Evolutionary conservation across 1,140 invertebrate genomes (phyloP).

Genomic region (Brachionus angularis): DNA sequence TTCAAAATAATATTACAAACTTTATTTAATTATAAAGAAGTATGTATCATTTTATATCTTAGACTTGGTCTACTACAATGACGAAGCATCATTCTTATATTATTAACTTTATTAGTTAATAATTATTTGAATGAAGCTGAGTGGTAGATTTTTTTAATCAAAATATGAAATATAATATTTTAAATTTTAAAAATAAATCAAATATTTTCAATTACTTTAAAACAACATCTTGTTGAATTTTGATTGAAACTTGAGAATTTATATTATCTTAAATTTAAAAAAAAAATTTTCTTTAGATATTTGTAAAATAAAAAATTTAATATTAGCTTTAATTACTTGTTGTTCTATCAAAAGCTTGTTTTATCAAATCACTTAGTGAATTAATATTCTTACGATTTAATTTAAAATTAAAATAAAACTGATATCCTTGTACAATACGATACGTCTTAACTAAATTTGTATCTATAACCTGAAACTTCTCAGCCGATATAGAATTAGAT

Average conservation of each 20-base stretch:
- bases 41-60: no score
- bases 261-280: constrained; percentile 8
- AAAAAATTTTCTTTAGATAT: neutral
- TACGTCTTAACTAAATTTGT: neutral
- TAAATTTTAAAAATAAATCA: neutral
- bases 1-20: no score
- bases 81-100: no score
- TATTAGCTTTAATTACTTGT: constrained; percentile 9
- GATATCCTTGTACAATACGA: neutral
- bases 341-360: constrained; percentile 15
- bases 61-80: no score
- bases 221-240: constrained; percentile 26
- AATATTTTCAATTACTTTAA: constrained; percentile 14
- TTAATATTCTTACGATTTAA: constrained; percentile 23
- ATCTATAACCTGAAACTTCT: neutral
- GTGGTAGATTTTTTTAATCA: no score
- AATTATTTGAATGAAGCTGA: no score
- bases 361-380: constrained; percentile 14
- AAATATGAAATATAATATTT: neutral
- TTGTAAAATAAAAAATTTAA: neutral
- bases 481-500: neutral
- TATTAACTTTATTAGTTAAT: no score
- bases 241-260: constrained; percentile 18
- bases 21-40: no score
- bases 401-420: constrained; percentile 23